Conservation (phyloP, 2,113 vertebrate genomes). For the Ramphastos sulfuratus region DNA sequence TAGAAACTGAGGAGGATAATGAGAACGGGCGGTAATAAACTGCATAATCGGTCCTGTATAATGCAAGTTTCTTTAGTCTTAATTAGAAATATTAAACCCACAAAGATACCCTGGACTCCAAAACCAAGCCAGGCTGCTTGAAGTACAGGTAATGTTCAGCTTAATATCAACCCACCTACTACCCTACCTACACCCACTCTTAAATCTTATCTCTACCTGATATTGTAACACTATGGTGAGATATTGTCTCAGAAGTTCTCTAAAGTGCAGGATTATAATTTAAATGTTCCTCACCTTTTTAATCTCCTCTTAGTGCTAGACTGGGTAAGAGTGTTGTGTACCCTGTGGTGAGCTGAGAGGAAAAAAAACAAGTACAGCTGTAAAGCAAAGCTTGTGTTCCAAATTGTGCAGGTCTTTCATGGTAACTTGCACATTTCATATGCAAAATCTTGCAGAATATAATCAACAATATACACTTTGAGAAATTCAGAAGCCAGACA, state of each 20-base stretch:
- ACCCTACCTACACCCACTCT: slow-evolving; percentile 4
- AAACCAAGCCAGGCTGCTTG: background rate
- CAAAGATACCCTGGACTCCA: background rate
- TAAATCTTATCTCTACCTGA: slow-evolving; percentile 14
- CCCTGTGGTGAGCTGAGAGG: background rate
- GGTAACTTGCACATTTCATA: background rate
- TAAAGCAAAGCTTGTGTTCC: background rate
- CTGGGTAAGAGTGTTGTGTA: background rate
- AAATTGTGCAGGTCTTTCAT: background rate
- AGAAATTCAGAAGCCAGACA: slow-evolving; percentile 20
- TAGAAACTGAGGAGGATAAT: slow-evolving; percentile 48
- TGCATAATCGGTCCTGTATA: slow-evolving; percentile 21
- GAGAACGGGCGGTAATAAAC: slow-evolving; percentile 38
- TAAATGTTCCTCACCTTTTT: slow-evolving; percentile 10
- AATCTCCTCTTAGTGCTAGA: background rate
- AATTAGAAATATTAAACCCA: slow-evolving; percentile 30
- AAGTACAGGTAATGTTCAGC: background rate
- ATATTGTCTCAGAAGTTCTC: background rate
- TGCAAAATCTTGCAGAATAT: background rate
- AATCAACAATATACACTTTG: background rate
- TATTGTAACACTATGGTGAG: background rate
- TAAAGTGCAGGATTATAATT: background rate
- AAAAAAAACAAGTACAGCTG: background rate
- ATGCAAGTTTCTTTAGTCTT: slow-evolving; percentile 30
- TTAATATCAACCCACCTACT: background rate